Evolutionary conservation across 2,888 invertebrate species (phyloP).

Genomic region (Oligia latruncula): DNA sequence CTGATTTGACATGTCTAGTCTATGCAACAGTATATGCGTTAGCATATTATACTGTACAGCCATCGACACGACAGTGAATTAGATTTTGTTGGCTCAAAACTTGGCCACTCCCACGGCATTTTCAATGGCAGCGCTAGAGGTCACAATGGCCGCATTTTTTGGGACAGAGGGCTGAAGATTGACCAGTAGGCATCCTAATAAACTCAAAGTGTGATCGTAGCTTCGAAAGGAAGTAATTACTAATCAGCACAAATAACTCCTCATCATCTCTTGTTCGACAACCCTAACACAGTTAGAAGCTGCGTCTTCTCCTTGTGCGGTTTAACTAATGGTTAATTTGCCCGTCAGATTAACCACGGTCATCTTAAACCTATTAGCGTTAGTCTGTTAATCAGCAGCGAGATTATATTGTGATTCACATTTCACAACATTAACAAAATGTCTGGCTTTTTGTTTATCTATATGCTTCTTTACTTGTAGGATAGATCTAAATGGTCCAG

Average conservation of each 20-base stretch:
- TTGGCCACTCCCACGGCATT: not conserved
- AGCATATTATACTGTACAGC: too few relatives aligned
- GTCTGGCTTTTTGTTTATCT: slow-evolving; percentile 44
- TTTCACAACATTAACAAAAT: slow-evolving; percentile 61
- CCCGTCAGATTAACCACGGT: slow-evolving; percentile 79
- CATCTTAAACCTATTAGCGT: slow-evolving; percentile 81
- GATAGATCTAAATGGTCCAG: not conserved
- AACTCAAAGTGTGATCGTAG: not conserved
- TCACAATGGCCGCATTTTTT: not conserved
- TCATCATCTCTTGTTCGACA: slow-evolving; percentile 25
- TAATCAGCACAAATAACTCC: not conserved
- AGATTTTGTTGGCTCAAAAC: not conserved
- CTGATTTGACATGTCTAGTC: not conserved
- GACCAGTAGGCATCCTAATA: not conserved
- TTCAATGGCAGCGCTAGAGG: not conserved
- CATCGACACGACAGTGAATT: not conserved
- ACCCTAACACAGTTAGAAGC: slow-evolving; percentile 57
- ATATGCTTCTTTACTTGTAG: slow-evolving; percentile 1
- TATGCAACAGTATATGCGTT: not conserved
- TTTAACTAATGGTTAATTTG: slow-evolving; percentile 80
- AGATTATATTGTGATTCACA: slow-evolving; percentile 78
- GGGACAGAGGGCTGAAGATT: not conserved
- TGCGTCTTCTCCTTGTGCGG: slow-evolving; percentile 75
- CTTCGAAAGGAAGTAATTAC: not conserved
- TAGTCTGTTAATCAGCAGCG: slow-evolving; percentile 76